Evolutionary conservation across 2,888 invertebrate genomes (phyloP).

Genomic region (Drosophila borealis): DNA sequence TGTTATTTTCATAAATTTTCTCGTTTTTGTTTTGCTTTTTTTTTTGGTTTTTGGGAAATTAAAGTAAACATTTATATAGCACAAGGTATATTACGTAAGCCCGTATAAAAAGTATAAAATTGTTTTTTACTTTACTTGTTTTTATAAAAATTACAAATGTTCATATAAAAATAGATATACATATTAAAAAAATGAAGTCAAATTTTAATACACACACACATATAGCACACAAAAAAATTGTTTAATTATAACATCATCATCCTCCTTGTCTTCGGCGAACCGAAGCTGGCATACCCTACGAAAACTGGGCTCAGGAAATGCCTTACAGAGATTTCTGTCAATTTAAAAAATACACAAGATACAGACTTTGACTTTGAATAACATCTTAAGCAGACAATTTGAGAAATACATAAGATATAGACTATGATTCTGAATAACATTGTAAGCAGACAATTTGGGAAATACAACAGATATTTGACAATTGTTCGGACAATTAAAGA

Average conservation of each 20-base stretch:
- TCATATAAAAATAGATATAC: conserved; percentile 77
- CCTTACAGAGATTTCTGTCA: too few species aligned
- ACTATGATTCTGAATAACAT: too few species aligned
- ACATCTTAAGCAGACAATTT: too few species aligned
- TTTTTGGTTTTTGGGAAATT: conserved; percentile 50
- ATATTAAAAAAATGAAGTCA: conserved; percentile 66
- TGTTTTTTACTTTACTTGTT: conserved; percentile 53
- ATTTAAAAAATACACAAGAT: too few species aligned
- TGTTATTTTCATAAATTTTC: conserved; percentile 19
- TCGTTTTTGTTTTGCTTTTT: conserved; percentile 15
- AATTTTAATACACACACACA: conserved; percentile 60
- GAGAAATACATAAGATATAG: too few species aligned
- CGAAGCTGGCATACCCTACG: conserved; percentile 37
- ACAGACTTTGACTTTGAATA: too few species aligned
- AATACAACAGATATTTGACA: too few species aligned
- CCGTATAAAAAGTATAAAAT: conserved; percentile 79
- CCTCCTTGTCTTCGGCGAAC: too few species aligned
- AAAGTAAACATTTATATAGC: conserved; percentile 72
- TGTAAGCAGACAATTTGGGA: too few species aligned
- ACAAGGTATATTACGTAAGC: conserved; percentile 72
- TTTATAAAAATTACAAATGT: conserved; percentile 76
- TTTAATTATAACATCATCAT: too few species aligned
- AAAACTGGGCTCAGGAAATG: too few species aligned
- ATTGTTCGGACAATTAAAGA: too few species aligned
- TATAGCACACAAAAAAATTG: conserved; percentile 23